Conservation (phyloP, 2,797 vertebrate species). For the Labeo calbasu region DNA sequence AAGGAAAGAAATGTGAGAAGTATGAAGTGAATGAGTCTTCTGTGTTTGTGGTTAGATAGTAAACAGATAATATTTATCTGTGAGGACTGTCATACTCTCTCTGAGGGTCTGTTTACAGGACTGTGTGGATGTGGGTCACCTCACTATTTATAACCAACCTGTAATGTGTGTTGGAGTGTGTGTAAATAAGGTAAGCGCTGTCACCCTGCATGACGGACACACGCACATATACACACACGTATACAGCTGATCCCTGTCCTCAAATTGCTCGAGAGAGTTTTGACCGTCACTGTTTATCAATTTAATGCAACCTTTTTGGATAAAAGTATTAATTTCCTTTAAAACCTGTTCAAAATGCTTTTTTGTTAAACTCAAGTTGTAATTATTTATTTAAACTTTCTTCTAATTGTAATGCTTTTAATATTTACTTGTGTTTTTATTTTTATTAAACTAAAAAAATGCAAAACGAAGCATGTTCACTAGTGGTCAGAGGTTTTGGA, state of each 20-base stretch:
- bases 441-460: not conserved
- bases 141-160: constrained; percentile 55
- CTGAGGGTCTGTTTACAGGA: constrained; percentile 23
- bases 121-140: constrained; percentile 42
- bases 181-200: constrained; percentile 16
- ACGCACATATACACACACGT: constrained; percentile 16
- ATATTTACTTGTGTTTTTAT: not conserved
- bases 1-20: not conserved
- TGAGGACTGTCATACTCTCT: constrained; percentile 3
- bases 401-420: not conserved
- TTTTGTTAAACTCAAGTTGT: not conserved
- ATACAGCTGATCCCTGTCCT: not conserved
- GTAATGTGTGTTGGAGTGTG: not conserved
- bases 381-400: not conserved
- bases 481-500: not conserved
- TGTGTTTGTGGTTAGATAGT: constrained; percentile 20
- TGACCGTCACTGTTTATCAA: not conserved
- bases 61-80: constrained; percentile 40
- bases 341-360: not conserved
- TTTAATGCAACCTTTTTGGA: not conserved
- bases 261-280: not conserved
- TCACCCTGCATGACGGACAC: not conserved
- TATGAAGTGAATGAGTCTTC: constrained; percentile 12
- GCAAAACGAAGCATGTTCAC: not conserved
- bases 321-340: not conserved